Conservation (phyloP, 92 coral and sea anemone species). For the Scolanthus callimorphus region DNA sequence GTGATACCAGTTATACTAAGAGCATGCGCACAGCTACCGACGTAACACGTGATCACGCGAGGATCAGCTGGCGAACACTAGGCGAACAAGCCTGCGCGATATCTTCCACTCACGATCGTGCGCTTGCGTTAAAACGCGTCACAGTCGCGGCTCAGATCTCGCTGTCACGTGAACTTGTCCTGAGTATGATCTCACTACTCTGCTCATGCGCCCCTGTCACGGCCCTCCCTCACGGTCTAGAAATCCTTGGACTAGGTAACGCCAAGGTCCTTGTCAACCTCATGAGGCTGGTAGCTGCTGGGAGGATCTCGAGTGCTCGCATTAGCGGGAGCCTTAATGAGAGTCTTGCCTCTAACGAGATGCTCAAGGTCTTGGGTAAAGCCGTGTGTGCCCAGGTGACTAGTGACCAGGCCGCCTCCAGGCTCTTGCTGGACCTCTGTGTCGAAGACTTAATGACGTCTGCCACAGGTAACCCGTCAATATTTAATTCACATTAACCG, state of each 20-base stretch:
- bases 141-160: constrained; percentile 79
- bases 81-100: constrained; percentile 82
- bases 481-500: not conserved
- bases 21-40: constrained; percentile 14
- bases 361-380: constrained; percentile 54
- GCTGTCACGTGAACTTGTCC: constrained; percentile 65
- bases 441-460: constrained; percentile 81
- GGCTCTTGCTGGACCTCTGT: constrained; percentile 58
- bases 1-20: constrained; percentile 9
- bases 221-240: constrained; percentile 47
- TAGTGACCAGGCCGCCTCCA: constrained; percentile 65
- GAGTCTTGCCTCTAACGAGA: constrained; percentile 13
- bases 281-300: constrained; percentile 83
- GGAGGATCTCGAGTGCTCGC: constrained; percentile 42
- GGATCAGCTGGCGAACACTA: constrained; percentile 39
- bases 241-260: constrained; percentile 60
- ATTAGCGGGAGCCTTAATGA: constrained; percentile 22
- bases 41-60: constrained; percentile 18
- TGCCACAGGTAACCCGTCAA: constrained; percentile 58
- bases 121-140: constrained; percentile 68
- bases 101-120: constrained; percentile 62
- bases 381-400: constrained; percentile 71
- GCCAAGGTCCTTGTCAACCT: constrained; percentile 62
- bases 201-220: constrained; percentile 40
- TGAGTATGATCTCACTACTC: constrained; percentile 50